Evolutionary conservation across 2,888 invertebrate species (phyloP).

Genomic region (Resseliella maxima): DNA sequence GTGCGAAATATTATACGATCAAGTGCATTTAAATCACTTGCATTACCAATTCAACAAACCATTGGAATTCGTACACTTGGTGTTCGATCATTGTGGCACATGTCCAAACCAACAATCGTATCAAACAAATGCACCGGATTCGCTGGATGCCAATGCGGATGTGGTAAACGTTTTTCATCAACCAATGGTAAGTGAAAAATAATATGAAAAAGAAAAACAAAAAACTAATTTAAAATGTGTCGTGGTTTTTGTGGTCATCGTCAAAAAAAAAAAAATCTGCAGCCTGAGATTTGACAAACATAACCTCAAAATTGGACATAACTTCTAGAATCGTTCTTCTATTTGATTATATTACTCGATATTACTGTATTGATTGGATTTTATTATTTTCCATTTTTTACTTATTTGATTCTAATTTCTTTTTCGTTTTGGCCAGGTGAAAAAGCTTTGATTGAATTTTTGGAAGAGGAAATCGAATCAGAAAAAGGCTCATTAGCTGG

Average conservation of each 20-base stretch:
- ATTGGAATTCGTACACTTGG: constrained; percentile 72
- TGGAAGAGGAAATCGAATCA: constrained; percentile 92
- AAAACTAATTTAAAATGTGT: neutral
- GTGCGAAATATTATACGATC: constrained; percentile 64
- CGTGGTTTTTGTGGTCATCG: neutral
- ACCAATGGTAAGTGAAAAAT: constrained; percentile 23
- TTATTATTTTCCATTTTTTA: neutral
- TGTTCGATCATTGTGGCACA: constrained; percentile 79
- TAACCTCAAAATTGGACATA: constrained; percentile 66
- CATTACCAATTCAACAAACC: constrained; percentile 62
- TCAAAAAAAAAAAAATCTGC: no score
- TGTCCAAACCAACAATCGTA: constrained; percentile 70
- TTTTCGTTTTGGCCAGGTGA: constrained; percentile 74
- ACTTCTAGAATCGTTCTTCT: no score
- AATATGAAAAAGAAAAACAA: no score
- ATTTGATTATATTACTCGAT: no score
- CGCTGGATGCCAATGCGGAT: constrained; percentile 77
- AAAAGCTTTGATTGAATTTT: constrained; percentile 87
- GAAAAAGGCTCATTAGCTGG: constrained; percentile 86
- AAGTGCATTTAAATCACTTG: constrained; percentile 62
- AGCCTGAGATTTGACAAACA: constrained; percentile 60
- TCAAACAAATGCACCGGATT: constrained; percentile 65
- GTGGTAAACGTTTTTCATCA: constrained; percentile 68
- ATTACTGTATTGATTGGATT: no score
- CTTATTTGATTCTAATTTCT: constrained; percentile 57